A percentile compares a stretch with the other conserved stretches of the same genome.
Conservation (phyloP, 2,888 invertebrate species). For the Sesia bembeciformis region DNA sequence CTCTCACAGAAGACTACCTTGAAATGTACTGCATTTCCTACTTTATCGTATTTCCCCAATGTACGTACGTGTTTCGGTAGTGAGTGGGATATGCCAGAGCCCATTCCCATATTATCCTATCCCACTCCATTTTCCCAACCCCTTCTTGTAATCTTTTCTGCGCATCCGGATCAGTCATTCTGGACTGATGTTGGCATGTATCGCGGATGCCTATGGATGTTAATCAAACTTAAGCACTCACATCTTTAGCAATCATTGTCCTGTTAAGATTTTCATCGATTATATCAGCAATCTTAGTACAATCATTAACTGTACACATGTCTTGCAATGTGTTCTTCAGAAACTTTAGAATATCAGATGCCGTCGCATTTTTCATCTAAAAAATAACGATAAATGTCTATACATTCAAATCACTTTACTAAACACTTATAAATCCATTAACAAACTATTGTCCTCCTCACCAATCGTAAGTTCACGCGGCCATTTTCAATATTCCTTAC, state of each 20-base stretch:
- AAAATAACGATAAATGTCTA: constrained; percentile 5
- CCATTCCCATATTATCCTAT: too few species aligned
- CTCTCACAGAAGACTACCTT: too few species aligned
- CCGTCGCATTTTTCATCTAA: constrained; percentile 17
- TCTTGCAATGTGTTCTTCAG: constrained; percentile 19
- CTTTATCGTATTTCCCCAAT: too few species aligned
- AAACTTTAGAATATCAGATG: constrained; percentile 16
- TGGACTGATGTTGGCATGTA: too few species aligned
- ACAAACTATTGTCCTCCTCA: constrained; percentile 17
- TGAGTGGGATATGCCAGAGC: too few species aligned
- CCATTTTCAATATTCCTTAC: constrained; percentile 25
- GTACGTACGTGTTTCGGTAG: too few species aligned
- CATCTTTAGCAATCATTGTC: constrained; percentile 25
- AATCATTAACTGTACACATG: constrained; percentile 33
- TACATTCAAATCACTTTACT: not conserved
- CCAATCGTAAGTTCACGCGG: constrained; percentile 38
- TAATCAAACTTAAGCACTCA: constrained; percentile 18
- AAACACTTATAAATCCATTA: not conserved
- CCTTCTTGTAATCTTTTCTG: too few species aligned
- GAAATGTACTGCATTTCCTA: too few species aligned
- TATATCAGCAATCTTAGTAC: constrained; percentile 21
- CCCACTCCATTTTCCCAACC: too few species aligned
- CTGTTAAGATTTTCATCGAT: constrained; percentile 29
- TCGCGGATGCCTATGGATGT: too few species aligned
- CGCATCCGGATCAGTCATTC: too few species aligned